These are phyloP conservation scores for Subacronicta megacephala DNA, from an alignment of 2,888 invertebrate species.

Conservation along the genomic window DNA sequence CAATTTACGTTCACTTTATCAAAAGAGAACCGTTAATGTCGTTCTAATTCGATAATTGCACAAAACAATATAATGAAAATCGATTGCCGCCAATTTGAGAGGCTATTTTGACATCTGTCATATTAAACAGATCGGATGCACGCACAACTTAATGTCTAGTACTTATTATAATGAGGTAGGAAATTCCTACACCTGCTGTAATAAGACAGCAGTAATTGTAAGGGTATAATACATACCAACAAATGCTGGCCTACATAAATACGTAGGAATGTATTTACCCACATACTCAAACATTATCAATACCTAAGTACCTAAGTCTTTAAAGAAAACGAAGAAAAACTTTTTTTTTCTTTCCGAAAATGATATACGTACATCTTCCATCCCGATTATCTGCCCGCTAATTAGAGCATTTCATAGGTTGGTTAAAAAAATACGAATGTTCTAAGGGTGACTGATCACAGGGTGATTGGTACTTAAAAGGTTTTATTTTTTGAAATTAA, in stretches of 20 bases:
- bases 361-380: no score
- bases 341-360: no score
- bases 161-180: slow-evolving; percentile 39
- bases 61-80: slow-evolving; percentile 30
- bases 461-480: no score
- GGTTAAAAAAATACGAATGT: no score
- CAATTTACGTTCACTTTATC: slow-evolving; percentile 31
- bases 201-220: slow-evolving; percentile 32
- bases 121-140: slow-evolving; percentile 29
- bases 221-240: slow-evolving; percentile 26
- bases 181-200: slow-evolving; percentile 36
- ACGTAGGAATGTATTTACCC: no score
- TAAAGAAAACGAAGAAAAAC: no score
- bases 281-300: no score
- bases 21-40: slow-evolving; percentile 31
- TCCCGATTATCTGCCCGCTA: no score
- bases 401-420: no score
- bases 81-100: slow-evolving; percentile 47
- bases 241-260: slow-evolving; percentile 3
- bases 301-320: no score
- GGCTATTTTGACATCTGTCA: slow-evolving; percentile 50
- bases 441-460: no score
- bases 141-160: slow-evolving; percentile 34
- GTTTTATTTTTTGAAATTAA: no score
- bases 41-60: slow-evolving; percentile 44